A percentile compares a stretch with the other conserved stretches of the same genome.
phyloP scores from a whole-genome alignment of 2,888 invertebrate genomes.

The Mellilla xanthometata region DNA sequence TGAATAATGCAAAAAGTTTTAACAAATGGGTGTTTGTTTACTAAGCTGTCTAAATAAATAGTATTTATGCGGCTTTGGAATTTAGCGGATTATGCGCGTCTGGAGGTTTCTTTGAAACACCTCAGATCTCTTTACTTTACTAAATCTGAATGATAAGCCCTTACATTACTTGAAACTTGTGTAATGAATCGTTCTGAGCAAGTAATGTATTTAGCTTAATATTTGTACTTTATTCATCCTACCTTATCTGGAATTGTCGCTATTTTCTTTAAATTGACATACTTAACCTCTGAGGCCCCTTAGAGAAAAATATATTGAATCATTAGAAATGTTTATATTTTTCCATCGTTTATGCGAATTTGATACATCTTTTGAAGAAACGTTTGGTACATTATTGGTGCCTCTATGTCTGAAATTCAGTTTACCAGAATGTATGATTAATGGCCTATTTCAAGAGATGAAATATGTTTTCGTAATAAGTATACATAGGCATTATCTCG shows the following conservation, averaged over 20 bases:
- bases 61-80: constrained; percentile 32
- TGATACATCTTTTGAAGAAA: no score
- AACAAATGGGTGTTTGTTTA: constrained; percentile 48
- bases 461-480: constrained; percentile 47
- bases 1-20: constrained; percentile 57
- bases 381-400: no score
- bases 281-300: no score
- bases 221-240: no score
- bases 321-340: no score
- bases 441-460: constrained; percentile 36
- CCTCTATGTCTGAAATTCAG: constrained; percentile 10
- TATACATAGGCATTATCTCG: constrained; percentile 33
- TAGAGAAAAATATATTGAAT: no score
- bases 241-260: no score
- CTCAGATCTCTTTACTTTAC: background rate
- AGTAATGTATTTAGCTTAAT: no score
- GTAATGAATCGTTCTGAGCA: no score
- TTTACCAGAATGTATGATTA: constrained; percentile 13
- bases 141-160: background rate
- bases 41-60: constrained; percentile 41
- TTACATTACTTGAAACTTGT: no score
- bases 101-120: constrained; percentile 6
- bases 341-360: no score
- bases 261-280: no score
- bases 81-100: constrained; percentile 5